phyloP scores from a whole-genome alignment of 2,113 vertebrate species.

The Lophochroa leadbeateri region DNA sequence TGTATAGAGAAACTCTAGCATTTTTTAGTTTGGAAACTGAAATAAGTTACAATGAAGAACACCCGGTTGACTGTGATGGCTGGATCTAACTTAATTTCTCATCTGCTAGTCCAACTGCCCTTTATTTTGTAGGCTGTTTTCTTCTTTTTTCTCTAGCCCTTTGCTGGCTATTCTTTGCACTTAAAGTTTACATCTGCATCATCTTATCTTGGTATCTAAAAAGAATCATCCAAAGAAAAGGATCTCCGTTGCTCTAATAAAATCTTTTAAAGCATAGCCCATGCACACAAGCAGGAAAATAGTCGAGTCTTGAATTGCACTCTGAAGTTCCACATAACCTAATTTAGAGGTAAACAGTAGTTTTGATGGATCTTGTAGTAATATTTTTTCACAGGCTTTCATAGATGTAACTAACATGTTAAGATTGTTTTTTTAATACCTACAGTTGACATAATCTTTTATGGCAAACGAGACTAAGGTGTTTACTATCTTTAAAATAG shows the following conservation, averaged over 20 bases:
- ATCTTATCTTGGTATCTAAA: neutral
- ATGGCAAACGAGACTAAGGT: neutral
- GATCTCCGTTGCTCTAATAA: neutral
- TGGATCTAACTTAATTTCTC: neutral
- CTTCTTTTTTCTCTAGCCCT: neutral
- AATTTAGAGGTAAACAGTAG: neutral
- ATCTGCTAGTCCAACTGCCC: neutral
- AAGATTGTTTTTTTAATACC: neutral
- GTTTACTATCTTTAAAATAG: neutral
- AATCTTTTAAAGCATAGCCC: neutral
- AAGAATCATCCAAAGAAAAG: neutral
- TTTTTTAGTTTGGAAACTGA: neutral
- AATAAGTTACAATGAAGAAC: neutral
- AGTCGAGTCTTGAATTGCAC: neutral
- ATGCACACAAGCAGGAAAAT: neutral
- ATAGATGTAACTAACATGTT: neutral
- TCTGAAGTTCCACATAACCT: neutral
- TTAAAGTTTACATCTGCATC: neutral
- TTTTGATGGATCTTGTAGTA: neutral
- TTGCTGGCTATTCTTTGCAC: neutral
- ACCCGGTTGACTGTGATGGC: neutral
- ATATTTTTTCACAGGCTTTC: neutral
- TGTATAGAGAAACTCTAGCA: neutral
- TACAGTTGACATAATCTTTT: neutral
- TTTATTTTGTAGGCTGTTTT: neutral